Percentiles rank a stretch among this genome's conserved stretches.
Evolutionary conservation across 2,797 vertebrate species (phyloP).

Genomic region (Macropus fuliginosus): DNA sequence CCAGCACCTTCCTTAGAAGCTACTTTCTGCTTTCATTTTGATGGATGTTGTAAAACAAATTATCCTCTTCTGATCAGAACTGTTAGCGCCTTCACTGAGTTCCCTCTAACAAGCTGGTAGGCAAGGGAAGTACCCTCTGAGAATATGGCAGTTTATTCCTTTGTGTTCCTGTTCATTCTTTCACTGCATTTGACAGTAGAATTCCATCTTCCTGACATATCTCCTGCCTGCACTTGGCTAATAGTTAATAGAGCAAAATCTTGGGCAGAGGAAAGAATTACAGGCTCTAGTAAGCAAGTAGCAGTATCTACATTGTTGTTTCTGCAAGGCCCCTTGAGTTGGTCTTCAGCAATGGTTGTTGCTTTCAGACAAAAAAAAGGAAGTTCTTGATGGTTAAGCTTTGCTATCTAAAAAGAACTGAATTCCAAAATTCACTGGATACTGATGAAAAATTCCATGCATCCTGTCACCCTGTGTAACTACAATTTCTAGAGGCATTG

Average conservation of each 20-base stretch:
- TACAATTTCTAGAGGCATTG: background rate
- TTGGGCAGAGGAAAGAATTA: conserved; percentile 20
- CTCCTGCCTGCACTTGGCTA: conserved; percentile 15
- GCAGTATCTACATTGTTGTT: background rate
- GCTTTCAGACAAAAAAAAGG: background rate
- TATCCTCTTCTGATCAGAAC: background rate
- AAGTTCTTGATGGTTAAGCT: background rate
- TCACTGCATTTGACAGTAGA: conserved; percentile 3
- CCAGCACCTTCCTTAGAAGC: conserved; percentile 9
- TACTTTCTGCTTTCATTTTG: conserved; percentile 29
- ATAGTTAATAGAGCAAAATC: conserved; percentile 51
- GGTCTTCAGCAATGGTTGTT: background rate
- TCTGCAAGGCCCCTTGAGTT: background rate
- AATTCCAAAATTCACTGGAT: background rate
- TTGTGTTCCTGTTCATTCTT: conserved; percentile 35
- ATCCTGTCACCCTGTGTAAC: background rate
- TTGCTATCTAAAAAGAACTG: background rate
- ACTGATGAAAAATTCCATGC: background rate
- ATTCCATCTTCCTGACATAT: conserved; percentile 33
- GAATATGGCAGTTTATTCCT: conserved; percentile 2
- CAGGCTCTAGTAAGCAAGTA: background rate
- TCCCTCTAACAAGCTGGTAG: background rate
- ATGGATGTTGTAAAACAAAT: background rate
- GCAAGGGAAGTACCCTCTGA: conserved; percentile 3
- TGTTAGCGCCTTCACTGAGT: background rate